Conservation (phyloP, 2,113 vertebrate genomes). For the Pleuronectes platessa region DNA sequence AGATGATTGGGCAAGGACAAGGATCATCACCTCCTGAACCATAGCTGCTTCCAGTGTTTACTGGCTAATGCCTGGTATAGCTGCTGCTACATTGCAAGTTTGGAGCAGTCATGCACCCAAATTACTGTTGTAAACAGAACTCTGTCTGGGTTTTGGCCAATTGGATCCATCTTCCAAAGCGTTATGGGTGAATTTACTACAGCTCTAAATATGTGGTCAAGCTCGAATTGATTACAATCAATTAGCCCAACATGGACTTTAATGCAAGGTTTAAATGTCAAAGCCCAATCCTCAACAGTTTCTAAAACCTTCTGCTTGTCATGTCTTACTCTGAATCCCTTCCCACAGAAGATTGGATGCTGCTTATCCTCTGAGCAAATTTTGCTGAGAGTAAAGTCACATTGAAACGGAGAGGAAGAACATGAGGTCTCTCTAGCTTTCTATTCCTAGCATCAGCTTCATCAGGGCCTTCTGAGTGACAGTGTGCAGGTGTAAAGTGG, state of each 20-base stretch:
- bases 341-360: not conserved
- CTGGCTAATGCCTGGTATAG: too few relatives aligned
- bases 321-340: constrained; percentile 7
- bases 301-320: constrained; percentile 23
- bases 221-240: too few relatives aligned
- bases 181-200: too few relatives aligned
- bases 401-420: not conserved
- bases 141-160: not conserved
- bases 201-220: too few relatives aligned
- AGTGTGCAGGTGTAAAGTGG: constrained; percentile 54
- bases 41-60: too few relatives aligned
- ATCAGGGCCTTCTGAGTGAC: constrained; percentile 41
- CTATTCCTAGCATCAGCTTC: constrained; percentile 11
- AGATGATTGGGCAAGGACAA: too few relatives aligned
- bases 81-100: too few relatives aligned
- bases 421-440: not conserved
- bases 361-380: not conserved
- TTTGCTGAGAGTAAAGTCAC: not conserved
- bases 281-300: too few relatives aligned
- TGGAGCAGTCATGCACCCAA: too few relatives aligned
- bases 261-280: too few relatives aligned
- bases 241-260: not conserved
- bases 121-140: too few relatives aligned
- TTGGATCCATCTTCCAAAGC: not conserved
- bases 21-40: too few relatives aligned